Evolutionary conservation across 1,140 invertebrate species (phyloP).

Genomic region (Drosophila erecta): DNA sequence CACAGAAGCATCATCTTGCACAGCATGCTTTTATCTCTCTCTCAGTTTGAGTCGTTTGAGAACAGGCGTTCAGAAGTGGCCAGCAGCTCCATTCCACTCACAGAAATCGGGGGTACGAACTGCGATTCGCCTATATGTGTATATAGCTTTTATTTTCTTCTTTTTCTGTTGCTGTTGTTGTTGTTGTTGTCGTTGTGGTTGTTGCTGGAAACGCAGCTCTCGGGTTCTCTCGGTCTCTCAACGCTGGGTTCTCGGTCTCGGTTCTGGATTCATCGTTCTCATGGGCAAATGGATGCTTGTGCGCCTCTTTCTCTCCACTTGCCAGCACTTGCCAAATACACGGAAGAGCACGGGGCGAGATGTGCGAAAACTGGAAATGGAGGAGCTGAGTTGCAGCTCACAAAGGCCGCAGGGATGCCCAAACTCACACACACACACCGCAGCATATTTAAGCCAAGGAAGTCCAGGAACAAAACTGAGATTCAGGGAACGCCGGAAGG

Average conservation of each 20-base stretch:
- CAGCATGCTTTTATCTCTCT: constrained; percentile 83
- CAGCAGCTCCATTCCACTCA: constrained; percentile 65
- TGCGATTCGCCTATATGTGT: constrained; percentile 4
- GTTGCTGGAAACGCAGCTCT: constrained; percentile 34
- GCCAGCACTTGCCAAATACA: constrained; percentile 74
- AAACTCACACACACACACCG: constrained; percentile 11
- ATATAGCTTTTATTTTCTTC: background rate
- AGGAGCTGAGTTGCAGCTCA: constrained; percentile 54
- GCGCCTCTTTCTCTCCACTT: constrained; percentile 38
- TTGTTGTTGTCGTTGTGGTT: no score
- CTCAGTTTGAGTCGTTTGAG: constrained; percentile 81
- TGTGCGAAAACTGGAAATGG: constrained; percentile 69
- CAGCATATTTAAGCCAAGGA: background rate
- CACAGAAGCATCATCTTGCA: constrained; percentile 82
- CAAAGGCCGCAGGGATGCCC: constrained; percentile 46
- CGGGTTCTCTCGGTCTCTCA: constrained; percentile 33
- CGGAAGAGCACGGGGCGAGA: constrained; percentile 25
- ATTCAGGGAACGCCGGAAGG: background rate
- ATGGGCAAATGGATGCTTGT: constrained; percentile 1
- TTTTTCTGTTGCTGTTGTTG: background rate
- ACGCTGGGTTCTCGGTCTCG: constrained; percentile 6
- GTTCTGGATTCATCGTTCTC: constrained; percentile 8
- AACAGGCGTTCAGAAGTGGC: constrained; percentile 76
- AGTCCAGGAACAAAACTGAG: constrained; percentile 10
- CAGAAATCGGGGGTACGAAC: constrained; percentile 21